Conservation (phyloP, 2,888 invertebrate genomes). For the Lasioglossum zephyrum region DNA sequence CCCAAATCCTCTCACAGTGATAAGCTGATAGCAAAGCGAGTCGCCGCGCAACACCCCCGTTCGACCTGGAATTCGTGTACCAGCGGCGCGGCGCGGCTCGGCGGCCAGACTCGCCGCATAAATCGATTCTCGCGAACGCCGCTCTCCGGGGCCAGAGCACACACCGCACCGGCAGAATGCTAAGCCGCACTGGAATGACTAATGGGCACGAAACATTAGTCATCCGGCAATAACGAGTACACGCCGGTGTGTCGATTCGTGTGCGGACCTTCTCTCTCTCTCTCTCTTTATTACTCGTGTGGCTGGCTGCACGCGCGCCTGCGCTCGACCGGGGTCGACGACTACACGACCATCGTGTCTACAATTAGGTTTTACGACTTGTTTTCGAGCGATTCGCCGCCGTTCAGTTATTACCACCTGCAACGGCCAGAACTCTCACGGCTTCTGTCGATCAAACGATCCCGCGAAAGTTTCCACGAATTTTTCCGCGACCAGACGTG, state of each 20-base stretch:
- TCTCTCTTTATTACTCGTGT: not conserved
- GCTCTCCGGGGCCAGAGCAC: not conserved
- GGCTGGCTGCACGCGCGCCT: not conserved
- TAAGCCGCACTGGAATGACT: constrained; percentile 26
- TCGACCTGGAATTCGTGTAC: not conserved
- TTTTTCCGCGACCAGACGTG: not conserved
- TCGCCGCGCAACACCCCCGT: not conserved
- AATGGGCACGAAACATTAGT: constrained; percentile 65
- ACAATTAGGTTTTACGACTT: constrained; percentile 18
- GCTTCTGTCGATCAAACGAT: constrained; percentile 9
- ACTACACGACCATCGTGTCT: constrained; percentile 17
- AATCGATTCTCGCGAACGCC: constrained; percentile 5
- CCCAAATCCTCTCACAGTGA: not conserved
- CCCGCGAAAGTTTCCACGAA: constrained; percentile 25
- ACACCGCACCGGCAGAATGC: constrained; percentile 1
- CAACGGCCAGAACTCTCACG: not conserved
- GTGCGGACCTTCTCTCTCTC: not conserved
- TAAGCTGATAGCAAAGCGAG: not conserved
- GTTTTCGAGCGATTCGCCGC: not conserved
- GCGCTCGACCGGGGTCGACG: constrained; percentile 30
- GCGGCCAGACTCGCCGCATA: not conserved
- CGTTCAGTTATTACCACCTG: constrained; percentile 16
- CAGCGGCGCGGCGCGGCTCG: not conserved
- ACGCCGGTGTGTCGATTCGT: constrained; percentile 47
- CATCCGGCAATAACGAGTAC: constrained; percentile 57